These are phyloP conservation scores for Pelagia noctiluca DNA, from an alignment of 30 jellyfish, hydroid and myxozoan species.

Conservation along the genomic window DNA sequence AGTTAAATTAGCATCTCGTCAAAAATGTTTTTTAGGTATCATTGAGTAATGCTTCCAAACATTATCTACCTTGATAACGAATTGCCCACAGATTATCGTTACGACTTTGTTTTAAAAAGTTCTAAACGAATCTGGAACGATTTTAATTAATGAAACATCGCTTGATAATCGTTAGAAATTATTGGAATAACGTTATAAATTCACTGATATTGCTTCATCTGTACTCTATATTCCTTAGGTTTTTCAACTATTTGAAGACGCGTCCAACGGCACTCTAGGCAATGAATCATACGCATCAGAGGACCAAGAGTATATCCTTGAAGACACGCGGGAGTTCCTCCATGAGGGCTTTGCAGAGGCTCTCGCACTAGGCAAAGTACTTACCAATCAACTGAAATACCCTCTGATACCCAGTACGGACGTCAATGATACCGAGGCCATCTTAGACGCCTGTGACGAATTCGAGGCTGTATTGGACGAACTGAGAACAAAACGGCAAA, in stretches of 20 bases:
- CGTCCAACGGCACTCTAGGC: constrained; percentile 16
- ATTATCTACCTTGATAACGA: too few species aligned
- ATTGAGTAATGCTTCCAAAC: too few species aligned
- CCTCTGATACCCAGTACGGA: constrained; percentile 37
- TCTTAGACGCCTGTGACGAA: constrained; percentile 26
- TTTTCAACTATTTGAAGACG: constrained; percentile 34
- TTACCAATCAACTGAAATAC: constrained; percentile 31
- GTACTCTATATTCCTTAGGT: constrained; percentile 63
- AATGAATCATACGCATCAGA: constrained; percentile 13
- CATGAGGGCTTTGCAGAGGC: constrained; percentile 65
- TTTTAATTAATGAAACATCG: too few species aligned
- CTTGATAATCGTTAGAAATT: too few species aligned
- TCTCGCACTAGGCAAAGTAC: constrained; percentile 55
- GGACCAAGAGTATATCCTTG: constrained; percentile 38
- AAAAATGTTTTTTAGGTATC: too few species aligned
- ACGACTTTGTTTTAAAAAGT: too few species aligned
- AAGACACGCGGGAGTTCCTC: constrained; percentile 56
- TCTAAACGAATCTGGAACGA: too few species aligned
- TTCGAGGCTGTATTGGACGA: constrained; percentile 47
- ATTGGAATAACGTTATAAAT: neutral
- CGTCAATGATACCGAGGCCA: constrained; percentile 10
- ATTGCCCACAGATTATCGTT: too few species aligned
- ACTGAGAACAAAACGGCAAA: constrained; percentile 28
- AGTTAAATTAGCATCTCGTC: too few species aligned
- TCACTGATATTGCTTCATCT: neutral